Evolutionary conservation across 1,140 invertebrate genomes (phyloP), one percentile per base, ranked within the genome.

Genomic region (Samia ricini): DNA sequence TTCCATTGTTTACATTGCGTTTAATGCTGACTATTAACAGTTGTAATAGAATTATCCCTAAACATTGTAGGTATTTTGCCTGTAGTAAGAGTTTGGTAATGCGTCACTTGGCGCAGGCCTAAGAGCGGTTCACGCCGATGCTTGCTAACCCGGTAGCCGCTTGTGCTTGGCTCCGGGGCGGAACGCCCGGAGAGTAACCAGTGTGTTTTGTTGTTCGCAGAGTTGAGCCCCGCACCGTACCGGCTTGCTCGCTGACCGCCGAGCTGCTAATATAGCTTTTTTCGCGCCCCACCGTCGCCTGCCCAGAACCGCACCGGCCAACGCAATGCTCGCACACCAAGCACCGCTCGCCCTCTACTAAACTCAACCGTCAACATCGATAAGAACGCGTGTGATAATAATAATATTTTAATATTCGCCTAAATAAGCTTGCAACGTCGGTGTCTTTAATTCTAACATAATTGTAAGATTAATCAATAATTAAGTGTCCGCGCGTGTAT

Each of bases 141-240:
- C 85, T 89, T 85, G 73, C 83, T 87, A 88, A 89, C 87, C 87
- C 87, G 85, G 83, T 79, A 85, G 85, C 83, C 82, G 83, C 85
- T 88, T 88, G 69, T 69, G 85, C 85, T 86, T 85, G 85, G 82
- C 81, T 85, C 85, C 83, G 85, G 84, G 77, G 79, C 75, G 56
- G 36, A 61, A 64, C 56, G 72, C 78, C 82, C 80, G 76, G 82
- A 86, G 79, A 90, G 71, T 89, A 90, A 89, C 83, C 82, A 77
- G 77, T 90, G 84, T 91, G 89, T 91, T 91, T 91, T 90, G 86
- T 91, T 91, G 88, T 91, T 90, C 86, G 84, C 89, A 91, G 88
- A 91, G 81, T 88, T 90, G 86, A 86, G 81, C 79, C 85, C 86
- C 81, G 81, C 87, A 88, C 77, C 84, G 79, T 79, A 84, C 81